Evolutionary conservation across 2,113 vertebrate species (phyloP).

Genomic region (Austrofundulus limnaeus): DNA sequence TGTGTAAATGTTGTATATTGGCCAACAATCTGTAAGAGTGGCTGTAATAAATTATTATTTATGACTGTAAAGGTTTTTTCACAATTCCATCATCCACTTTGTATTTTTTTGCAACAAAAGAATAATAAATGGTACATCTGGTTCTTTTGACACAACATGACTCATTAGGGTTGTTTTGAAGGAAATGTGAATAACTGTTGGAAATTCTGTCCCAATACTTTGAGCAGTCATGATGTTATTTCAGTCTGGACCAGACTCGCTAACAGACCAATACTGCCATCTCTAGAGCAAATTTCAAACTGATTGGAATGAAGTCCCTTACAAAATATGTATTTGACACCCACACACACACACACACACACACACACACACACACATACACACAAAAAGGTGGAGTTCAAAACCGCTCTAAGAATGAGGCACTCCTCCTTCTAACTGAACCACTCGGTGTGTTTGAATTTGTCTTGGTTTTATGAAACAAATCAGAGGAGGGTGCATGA

Average conservation of each 20-base stretch:
- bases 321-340: neutral
- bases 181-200: neutral
- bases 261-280: neutral
- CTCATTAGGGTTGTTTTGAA: too few relatives aligned
- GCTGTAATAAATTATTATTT: too few relatives aligned
- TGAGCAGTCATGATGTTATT: neutral
- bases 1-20: neutral
- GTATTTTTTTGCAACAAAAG: too few relatives aligned
- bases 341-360: neutral
- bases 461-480: neutral
- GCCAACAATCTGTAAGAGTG: too few relatives aligned
- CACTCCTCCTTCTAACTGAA: neutral
- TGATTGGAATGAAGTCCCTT: neutral
- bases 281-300: constrained; percentile 3
- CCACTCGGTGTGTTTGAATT: neutral
- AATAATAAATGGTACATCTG: too few relatives aligned
- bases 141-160: too few relatives aligned
- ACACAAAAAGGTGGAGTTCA: neutral
- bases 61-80: too few relatives aligned
- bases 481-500: constrained; percentile 1
- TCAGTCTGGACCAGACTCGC: neutral
- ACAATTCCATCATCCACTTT: too few relatives aligned
- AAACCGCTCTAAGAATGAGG: neutral
- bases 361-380: neutral
- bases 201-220: too few relatives aligned